Percentiles rank a stretch among this genome's conserved stretches.
Evolutionary conservation across 2,888 invertebrate species (phyloP).

Genomic region (Coelinius sp.): DNA sequence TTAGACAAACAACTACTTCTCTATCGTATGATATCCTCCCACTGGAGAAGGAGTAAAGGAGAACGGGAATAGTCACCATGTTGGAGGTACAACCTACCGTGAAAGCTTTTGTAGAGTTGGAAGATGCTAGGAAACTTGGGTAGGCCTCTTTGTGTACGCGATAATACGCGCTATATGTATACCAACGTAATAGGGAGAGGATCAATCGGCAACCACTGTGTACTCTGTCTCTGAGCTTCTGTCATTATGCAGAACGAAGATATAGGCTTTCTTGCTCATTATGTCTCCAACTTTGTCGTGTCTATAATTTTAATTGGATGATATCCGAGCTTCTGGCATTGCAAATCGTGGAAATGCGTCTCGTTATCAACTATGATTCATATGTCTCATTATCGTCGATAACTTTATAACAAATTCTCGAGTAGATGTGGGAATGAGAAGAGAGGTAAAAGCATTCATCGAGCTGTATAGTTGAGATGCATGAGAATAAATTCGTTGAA

Average conservation of each 20-base stretch:
- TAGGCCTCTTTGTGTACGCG: constrained; percentile 33
- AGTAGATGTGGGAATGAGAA: neutral
- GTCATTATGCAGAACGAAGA: constrained; percentile 10
- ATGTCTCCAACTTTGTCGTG: constrained; percentile 28
- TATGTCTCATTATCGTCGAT: constrained; percentile 16
- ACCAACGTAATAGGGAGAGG: neutral
- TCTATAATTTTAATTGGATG: constrained; percentile 31
- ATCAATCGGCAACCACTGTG: constrained; percentile 9
- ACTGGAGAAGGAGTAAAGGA: neutral
- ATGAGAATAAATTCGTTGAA: neutral
- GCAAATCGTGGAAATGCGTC: constrained; percentile 1
- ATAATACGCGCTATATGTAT: constrained; percentile 2
- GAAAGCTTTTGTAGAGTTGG: constrained; percentile 8
- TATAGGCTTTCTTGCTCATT: constrained; percentile 24
- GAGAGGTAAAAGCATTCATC: constrained; percentile 8
- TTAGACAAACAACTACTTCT: constrained; percentile 14
- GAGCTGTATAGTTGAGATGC: neutral
- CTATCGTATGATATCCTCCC: neutral
- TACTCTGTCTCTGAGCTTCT: constrained; percentile 11
- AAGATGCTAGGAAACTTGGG: constrained; percentile 12
- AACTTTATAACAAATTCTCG: constrained; percentile 1
- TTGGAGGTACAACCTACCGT: constrained; percentile 8
- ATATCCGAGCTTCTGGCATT: constrained; percentile 1
- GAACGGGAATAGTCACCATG: neutral
- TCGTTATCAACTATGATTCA: constrained; percentile 15